Evolutionary conservation across 92 coral and sea anemone species (phyloP), one percentile per base, ranked within the genome.

Genomic region (Zoanthus sociatus): DNA sequence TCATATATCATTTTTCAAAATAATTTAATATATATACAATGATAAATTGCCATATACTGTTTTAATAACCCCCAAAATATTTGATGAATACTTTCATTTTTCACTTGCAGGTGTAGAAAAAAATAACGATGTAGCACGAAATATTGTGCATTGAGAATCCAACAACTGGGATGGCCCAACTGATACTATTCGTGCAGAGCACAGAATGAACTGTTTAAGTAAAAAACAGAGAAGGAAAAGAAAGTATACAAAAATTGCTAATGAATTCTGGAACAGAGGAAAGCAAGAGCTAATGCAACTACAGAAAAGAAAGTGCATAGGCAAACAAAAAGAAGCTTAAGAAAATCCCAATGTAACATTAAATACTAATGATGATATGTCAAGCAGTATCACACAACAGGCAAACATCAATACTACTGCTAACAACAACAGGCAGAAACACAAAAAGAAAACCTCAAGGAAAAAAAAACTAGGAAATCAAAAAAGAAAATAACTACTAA

Each of bases 131-230:
- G 54, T 77, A 12, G 90, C 88, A 82, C 60, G 79, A 9, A 86
- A 82, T 54, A 87, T 87, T 81, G 93, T 74, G 16, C 78, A 63
- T 13, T 53, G 81, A 16, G 86, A 90, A 67, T 82, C 90, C 31
- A 86, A 82, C 26, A 90, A 89, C 83, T 88, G 91, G 91, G 88
- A 83, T 69, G 77, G 88, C 46, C 92, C 88, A 53, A 82, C 84
- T 14, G 88, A 76, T 79, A 81, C 84, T 50, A 76, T 89, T 18
- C 78, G 81, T 68, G 85, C 85, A 33, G 92, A 89, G 67, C 89
- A 89, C 50, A 54, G 86, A 56, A 71, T 89, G 86, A 47, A 55
- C 15, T 9, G 46, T 16, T 71, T 89, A 7, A 46, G 89, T 30
- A 12, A 6, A 26, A 55, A 86, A 46, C 79, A 89, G 67, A 81